Conservation (phyloP, 2,888 invertebrate species). For the Latrodectus hesperus region DNA sequence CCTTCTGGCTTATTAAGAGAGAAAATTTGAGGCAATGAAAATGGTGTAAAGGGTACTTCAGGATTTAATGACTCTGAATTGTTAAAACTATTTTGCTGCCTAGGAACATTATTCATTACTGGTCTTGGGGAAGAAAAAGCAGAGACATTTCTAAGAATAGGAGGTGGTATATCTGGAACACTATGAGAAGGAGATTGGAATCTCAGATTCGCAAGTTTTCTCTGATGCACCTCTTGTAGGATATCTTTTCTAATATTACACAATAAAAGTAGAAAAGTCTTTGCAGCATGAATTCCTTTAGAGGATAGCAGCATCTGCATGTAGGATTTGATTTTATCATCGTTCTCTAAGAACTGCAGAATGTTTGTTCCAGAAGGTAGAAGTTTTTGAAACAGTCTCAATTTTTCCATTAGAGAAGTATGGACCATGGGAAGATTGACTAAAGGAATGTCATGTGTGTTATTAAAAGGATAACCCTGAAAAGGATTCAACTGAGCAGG, state of each 20-base stretch:
- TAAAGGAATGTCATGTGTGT: conserved; percentile 14
- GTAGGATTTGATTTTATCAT: conserved; percentile 39
- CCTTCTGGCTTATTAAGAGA: conserved; percentile 41
- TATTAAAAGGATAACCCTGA: conserved; percentile 37
- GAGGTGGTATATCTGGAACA: not conserved
- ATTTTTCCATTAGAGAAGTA: conserved; percentile 34
- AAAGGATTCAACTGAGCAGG: conserved; percentile 45
- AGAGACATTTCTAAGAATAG: conserved; percentile 26
- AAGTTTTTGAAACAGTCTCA: conserved; percentile 37
- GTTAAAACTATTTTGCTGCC: conserved; percentile 23
- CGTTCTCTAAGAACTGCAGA: conserved; percentile 25
- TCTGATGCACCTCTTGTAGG: conserved; percentile 36
- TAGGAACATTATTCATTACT: not conserved
- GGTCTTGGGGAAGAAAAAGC: conserved; percentile 29
- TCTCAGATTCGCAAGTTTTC: conserved; percentile 21
- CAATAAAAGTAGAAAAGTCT: conserved; percentile 25
- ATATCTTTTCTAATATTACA: conserved; percentile 33
- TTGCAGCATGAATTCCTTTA: conserved; percentile 23
- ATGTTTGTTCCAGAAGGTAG: conserved; percentile 46
- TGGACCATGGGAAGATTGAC: conserved; percentile 7
- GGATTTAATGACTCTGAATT: conserved; percentile 36
- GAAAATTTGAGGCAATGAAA: conserved; percentile 33
- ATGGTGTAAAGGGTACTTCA: conserved; percentile 36
- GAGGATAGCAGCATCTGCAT: conserved; percentile 19
- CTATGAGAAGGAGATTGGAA: conserved; percentile 38